Conservation (phyloP, 2,113 vertebrate species). For the Ginglymostoma cirratum region DNA sequence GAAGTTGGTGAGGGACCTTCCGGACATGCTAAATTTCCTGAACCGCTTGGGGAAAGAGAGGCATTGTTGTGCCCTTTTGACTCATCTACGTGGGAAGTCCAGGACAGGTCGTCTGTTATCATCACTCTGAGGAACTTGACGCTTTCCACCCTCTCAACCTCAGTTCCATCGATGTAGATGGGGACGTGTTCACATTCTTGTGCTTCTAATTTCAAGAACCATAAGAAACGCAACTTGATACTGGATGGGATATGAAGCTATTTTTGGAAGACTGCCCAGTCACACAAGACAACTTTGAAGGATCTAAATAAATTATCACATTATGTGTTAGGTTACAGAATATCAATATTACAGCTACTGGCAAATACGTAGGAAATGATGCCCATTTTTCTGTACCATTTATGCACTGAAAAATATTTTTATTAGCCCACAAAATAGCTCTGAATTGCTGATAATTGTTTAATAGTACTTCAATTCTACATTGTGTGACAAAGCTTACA, state of each 20-base stretch:
- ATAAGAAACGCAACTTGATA: neutral
- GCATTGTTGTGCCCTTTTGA: too few species aligned
- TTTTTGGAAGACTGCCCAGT: slow-evolving; percentile 2
- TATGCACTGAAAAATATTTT: neutral
- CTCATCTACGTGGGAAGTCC: too few species aligned
- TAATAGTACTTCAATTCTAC: neutral
- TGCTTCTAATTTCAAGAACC: neutral
- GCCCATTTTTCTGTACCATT: neutral
- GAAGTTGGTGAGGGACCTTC: too few species aligned
- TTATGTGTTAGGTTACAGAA: neutral
- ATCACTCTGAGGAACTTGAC: too few species aligned
- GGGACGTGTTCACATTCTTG: too few species aligned
- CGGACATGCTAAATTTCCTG: too few species aligned
- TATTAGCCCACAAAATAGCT: neutral
- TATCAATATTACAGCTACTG: neutral
- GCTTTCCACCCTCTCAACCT: too few species aligned
- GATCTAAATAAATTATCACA: neutral
- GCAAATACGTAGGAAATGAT: neutral
- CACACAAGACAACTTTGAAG: neutral
- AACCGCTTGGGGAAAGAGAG: too few species aligned
- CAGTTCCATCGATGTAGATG: too few species aligned
- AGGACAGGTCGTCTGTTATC: too few species aligned
- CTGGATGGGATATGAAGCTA: neutral
- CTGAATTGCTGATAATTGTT: neutral
- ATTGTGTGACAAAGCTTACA: neutral